Evolutionary conservation across 2,888 invertebrate genomes (phyloP).

Genomic region (Apamea monoglypha): DNA sequence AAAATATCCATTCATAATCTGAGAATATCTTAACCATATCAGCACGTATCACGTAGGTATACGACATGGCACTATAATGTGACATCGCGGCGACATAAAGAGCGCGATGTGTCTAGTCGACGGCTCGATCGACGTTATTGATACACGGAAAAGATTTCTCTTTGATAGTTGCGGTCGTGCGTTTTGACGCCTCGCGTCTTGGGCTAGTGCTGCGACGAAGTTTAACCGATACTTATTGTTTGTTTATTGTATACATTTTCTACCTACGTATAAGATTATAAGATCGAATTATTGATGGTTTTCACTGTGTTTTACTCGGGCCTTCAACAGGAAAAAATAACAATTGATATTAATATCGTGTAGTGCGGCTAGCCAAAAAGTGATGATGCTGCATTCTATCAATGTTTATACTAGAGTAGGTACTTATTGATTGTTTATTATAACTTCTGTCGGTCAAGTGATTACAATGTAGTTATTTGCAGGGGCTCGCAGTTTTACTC

Average conservation of each 20-base stretch:
- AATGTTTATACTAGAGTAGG: background rate
- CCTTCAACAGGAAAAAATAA: background rate
- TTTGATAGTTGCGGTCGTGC: constrained; percentile 90
- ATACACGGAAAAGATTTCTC: constrained; percentile 91
- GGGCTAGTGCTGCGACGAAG: constrained; percentile 45
- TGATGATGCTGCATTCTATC: background rate
- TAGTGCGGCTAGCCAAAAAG: background rate
- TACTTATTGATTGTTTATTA: background rate
- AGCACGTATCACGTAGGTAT: constrained; percentile 48
- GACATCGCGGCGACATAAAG: constrained; percentile 77
- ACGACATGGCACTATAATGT: constrained; percentile 61
- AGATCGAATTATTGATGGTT: background rate
- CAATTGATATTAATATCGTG: background rate
- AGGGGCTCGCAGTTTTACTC: background rate
- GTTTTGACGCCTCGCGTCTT: constrained; percentile 85
- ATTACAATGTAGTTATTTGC: background rate
- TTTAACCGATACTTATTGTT: constrained; percentile 58
- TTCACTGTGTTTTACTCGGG: background rate
- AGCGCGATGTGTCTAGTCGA: constrained; percentile 84
- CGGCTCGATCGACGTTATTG: constrained; percentile 85
- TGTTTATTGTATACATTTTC: background rate
- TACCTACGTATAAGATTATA: background rate
- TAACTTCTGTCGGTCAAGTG: background rate
- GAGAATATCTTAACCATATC: constrained; percentile 45
- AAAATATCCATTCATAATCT: constrained; percentile 34